phyloP scores from a whole-genome alignment of 2,113 vertebrate species.

The Alethe castanea region DNA sequence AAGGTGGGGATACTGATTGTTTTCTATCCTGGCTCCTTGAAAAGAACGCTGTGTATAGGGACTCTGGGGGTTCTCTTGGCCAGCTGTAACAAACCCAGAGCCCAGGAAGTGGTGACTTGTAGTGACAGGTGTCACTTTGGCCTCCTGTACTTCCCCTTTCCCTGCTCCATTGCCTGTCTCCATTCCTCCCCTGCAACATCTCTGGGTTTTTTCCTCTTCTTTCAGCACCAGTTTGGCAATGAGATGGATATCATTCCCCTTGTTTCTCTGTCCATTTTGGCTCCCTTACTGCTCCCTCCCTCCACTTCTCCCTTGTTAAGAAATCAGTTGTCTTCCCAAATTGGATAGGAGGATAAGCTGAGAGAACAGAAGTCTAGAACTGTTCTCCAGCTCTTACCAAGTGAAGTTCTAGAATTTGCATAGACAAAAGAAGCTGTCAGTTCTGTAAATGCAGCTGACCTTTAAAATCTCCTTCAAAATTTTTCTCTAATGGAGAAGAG shows the following conservation, averaged over 20 bases:
- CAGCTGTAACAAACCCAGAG: conserved; percentile 22
- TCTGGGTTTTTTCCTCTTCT: conserved; percentile 49
- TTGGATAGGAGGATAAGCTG: not conserved
- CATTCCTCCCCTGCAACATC: conserved; percentile 11
- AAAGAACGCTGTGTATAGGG: conserved; percentile 37
- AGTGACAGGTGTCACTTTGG: conserved; percentile 23
- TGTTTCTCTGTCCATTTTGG: conserved; percentile 43
- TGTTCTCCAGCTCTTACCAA: not conserved
- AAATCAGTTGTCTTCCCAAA: not conserved
- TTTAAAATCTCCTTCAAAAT: not conserved
- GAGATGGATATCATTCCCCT: conserved; percentile 26
- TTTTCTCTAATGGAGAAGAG: not conserved
- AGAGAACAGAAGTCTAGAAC: not conserved
- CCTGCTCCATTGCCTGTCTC: conserved; percentile 37
- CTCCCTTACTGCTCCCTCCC: conserved; percentile 43
- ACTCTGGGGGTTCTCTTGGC: conserved; percentile 45
- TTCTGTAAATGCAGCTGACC: not conserved
- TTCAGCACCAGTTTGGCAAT: conserved; percentile 58
- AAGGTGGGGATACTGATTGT: conserved; percentile 66
- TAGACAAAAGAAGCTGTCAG: not conserved
- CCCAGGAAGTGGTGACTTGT: conserved; percentile 42
- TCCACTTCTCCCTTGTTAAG: conserved; percentile 13
- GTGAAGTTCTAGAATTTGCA: not conserved
- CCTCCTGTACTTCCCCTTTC: conserved; percentile 17
- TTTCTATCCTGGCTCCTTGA: conserved; percentile 63